A percentile compares a stretch with the other conserved stretches of the same genome.
Evolutionary conservation across 1,140 invertebrate genomes (phyloP).

Genomic region (Orius laevigatus): DNA sequence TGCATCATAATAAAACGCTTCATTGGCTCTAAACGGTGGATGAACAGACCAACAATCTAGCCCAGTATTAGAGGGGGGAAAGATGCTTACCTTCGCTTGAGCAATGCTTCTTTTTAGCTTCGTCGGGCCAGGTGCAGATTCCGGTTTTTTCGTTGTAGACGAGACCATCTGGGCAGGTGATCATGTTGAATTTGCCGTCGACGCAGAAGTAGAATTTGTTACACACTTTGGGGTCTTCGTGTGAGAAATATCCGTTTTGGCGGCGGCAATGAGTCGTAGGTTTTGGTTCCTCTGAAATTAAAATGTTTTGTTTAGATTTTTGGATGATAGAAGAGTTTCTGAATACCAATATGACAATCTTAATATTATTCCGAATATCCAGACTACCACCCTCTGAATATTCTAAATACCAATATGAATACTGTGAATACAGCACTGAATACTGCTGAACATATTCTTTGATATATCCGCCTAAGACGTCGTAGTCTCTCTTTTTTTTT

Average conservation of each 20-base stretch:
- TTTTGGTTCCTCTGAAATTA: conserved; percentile 47
- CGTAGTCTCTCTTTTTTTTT: neutral
- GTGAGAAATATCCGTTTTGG: conserved; percentile 74
- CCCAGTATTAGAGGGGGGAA: too few species aligned
- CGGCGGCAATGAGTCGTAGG: conserved; percentile 58
- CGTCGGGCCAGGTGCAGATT: conserved; percentile 82
- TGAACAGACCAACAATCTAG: too few species aligned
- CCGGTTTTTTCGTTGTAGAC: conserved; percentile 78
- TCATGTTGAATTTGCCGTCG: conserved; percentile 75
- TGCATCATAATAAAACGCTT: too few species aligned
- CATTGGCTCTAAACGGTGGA: too few species aligned
- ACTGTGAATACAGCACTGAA: too few species aligned
- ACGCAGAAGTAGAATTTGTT: conserved; percentile 85
- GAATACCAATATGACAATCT: too few species aligned
- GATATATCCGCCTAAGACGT: conserved; percentile 9
- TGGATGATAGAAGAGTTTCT: neutral
- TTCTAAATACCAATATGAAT: too few species aligned
- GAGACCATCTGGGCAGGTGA: conserved; percentile 70
- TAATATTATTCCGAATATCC: too few species aligned
- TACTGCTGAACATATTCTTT: conserved; percentile 10
- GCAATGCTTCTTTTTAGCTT: conserved; percentile 71
- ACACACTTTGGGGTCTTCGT: conserved; percentile 61
- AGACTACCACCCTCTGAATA: too few species aligned
- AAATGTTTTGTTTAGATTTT: conserved; percentile 1
- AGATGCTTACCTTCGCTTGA: conserved; percentile 47